Base-by-base conservation (phyloP, 2,797 vertebrate species). In the Phalloptychus januarius region DNA sequence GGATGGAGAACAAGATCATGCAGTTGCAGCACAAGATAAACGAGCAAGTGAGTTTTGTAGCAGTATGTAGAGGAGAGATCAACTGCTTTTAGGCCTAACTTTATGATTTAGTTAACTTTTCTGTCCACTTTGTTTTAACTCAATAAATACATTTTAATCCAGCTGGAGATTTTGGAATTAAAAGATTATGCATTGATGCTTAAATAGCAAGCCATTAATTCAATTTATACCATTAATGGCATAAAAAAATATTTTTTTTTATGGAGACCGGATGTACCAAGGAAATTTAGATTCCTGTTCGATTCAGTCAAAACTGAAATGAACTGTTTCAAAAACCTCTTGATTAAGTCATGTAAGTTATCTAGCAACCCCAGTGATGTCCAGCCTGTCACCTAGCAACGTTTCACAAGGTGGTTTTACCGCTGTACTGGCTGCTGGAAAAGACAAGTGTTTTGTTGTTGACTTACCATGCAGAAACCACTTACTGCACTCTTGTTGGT, bases 1-100 rank as follows among this genome's bases (percentile, higher is more conserved):
- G 98, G 81, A 96, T 99, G 96, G 98, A 99, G 94, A 99, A 99
- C 91, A 99, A 99, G 94, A 98, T 99, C 85, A 95, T 99, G 95
- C 97, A 99, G 92, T 93, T 99, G 76, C 98, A 99, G 87, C 94
- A 97, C 72, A 99, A 97, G 93, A 94, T 99, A 15, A 96, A 98
- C 11, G 96, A 98, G 76, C 98, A 99, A 97, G 98, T 99, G 74
- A 81, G 85, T 73, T n/a, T 33, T 74, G 38, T 40, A 61, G 12
- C n/a, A 45, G n/a, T 33, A 2, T 80, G 11, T 3, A n/a, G 71
- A 52, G 70, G 16, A 16, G 33, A n/a, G 38, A 4, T 69, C 65
- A 44, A 69, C 65, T 40, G 33, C 58, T 63, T 63, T 20, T 36
- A 33, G 58, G 16, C 31, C 18, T 31, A 36, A 65, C 33, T 20